Evolutionary conservation across 2,113 vertebrate genomes (phyloP), one percentile per base, ranked within the genome.

Genomic region (Atrichornis clamosus): DNA sequence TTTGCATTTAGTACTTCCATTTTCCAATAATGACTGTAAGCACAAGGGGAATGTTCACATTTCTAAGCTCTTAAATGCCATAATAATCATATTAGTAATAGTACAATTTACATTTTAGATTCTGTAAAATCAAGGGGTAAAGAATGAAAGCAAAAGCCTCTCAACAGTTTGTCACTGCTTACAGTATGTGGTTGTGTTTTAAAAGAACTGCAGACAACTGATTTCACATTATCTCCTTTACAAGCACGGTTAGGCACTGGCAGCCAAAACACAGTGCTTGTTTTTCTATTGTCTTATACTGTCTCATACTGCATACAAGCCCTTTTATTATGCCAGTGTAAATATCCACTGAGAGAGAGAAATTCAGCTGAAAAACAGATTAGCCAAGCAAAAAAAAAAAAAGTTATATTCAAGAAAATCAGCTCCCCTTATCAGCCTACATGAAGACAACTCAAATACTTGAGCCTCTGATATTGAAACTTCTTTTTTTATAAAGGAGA

Each of bases 1-100:
- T 62, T 80, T 78, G 46, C 64, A 81, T 84, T 92, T 94, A 88
- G 37, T 69, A 52, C 84, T 93, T 95, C 84, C 42, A 64, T 73
- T 94, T 70, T 90, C 46, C 50, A 90, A 2, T 56, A 92, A 67
- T 2, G 4, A 15, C 50, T 92, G 7, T 35, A 90, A 84, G 39
- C 44, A 37, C 24, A 55, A 87, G 58, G 28, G 24, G 39, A 62
- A 67, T 16, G 16, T 73, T 90, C 67, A 55, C 49, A 73, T 65
- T 95, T 56, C 39, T 73, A 76, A 79, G 50, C 22, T 65, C 30
- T 75, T 75, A 69, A 96, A 68, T 37, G 21, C 28, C 30, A 28
- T 46, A 69, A 77, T 58, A 76, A 67, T 32, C 47, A 59, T 21
- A 9, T 5, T 59, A 76, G 30, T 69, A 88, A 79, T 21, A 62